A percentile compares a stretch with the other conserved stretches of the same genome.
Conservation (phyloP, 2,797 vertebrate species). For the Artibeus jamaicensis region DNA sequence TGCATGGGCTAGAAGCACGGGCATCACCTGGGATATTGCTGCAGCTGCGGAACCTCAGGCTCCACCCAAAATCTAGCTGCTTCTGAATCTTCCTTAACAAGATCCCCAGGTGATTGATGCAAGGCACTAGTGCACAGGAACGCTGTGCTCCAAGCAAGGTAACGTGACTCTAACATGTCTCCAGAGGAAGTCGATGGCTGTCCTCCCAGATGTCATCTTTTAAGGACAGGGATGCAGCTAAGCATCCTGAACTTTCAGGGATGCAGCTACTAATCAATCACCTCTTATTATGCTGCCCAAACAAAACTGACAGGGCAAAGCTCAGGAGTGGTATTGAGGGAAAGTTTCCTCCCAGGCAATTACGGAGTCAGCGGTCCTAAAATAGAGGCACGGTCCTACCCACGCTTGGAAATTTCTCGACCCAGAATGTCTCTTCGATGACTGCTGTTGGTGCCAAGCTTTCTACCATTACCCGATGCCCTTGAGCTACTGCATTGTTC, state of each 20-base stretch:
- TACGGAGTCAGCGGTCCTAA: background rate
- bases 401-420: background rate
- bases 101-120: background rate
- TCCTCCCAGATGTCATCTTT: background rate
- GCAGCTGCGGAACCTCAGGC: background rate
- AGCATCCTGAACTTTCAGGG: background rate
- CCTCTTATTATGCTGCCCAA: background rate
- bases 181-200: background rate
- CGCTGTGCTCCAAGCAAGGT: background rate
- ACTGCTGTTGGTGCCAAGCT: background rate
- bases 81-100: background rate
- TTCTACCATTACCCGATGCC: background rate
- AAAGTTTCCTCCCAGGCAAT: background rate
- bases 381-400: too few relatives aligned
- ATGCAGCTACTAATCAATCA: background rate
- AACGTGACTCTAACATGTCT: background rate
- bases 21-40: background rate
- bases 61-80: background rate
- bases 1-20: fast-evolving
- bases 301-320: background rate
- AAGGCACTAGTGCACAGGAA: background rate
- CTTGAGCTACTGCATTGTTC: background rate
- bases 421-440: background rate
- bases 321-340: background rate
- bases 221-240: background rate